These are phyloP conservation scores for Solea senegalensis DNA, from an alignment of 2,113 vertebrate genomes.

Conservation along the genomic window DNA sequence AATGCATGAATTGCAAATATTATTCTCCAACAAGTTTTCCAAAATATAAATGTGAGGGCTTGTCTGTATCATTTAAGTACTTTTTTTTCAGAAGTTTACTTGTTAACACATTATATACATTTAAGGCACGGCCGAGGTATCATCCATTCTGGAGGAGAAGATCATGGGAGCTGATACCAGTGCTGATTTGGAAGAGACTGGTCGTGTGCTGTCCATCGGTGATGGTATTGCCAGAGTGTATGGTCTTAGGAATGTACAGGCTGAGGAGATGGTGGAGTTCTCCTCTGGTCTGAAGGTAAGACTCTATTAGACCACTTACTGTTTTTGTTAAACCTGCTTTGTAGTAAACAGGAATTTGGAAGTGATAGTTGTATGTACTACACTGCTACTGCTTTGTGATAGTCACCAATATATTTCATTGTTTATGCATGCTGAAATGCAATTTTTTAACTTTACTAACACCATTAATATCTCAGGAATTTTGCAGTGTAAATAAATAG, in stretches of 20 bases:
- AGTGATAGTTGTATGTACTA: background rate
- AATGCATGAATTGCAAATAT: background rate
- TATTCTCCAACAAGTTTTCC: background rate
- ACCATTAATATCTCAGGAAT: background rate
- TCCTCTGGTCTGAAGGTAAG: constrained; percentile 95
- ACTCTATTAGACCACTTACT: background rate
- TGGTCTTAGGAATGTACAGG: constrained; percentile 94
- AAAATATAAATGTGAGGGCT: background rate
- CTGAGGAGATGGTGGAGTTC: constrained; percentile 99
- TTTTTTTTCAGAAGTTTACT: background rate
- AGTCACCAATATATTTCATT: no score
- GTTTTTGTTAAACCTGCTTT: background rate
- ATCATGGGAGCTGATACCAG: constrained; percentile 92
- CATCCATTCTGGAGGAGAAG: constrained; percentile 95
- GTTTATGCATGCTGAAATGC: background rate
- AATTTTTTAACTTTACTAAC: background rate
- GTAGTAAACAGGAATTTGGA: background rate
- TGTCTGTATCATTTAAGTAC: background rate
- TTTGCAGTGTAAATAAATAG: background rate
- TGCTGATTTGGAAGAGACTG: constrained; percentile 93
- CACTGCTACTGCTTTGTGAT: background rate
- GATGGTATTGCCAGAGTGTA: constrained; percentile 97
- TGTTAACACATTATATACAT: background rate
- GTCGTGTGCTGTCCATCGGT: constrained; percentile 94
- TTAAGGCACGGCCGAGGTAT: constrained; percentile 93